Conservation (phyloP, 2,797 vertebrate genomes). For the Danio aesculapii region DNA sequence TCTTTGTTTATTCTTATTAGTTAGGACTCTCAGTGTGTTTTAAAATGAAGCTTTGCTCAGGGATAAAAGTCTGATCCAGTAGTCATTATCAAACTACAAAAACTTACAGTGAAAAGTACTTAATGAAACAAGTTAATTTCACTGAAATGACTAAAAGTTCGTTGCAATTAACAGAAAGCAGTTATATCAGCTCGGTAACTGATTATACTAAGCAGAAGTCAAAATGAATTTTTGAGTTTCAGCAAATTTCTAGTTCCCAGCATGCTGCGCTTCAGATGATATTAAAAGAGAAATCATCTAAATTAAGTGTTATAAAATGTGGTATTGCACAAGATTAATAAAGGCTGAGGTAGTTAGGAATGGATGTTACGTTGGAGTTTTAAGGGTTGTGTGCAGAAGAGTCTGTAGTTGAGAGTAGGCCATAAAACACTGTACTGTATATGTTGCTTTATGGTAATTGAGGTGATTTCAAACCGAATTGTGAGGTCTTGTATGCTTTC, state of each 20-base stretch:
- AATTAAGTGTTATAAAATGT: neutral
- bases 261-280: constrained; percentile 2
- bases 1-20: too few relatives aligned
- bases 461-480: too few relatives aligned
- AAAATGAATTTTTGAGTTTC: neutral
- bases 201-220: constrained; percentile 2
- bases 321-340: neutral
- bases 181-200: neutral
- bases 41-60: too few relatives aligned
- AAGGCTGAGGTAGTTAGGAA: neutral
- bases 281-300: neutral
- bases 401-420: neutral
- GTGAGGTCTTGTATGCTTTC: too few relatives aligned
- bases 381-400: neutral
- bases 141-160: neutral
- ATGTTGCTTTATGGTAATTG: neutral
- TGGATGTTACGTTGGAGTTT: neutral
- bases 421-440: neutral
- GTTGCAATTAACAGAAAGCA: neutral
- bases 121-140: neutral
- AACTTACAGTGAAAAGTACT: too few relatives aligned
- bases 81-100: too few relatives aligned
- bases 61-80: too few relatives aligned
- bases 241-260: neutral
- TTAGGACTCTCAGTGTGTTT: too few relatives aligned